Base-by-base conservation (phyloP, 2,888 invertebrate species). In the Ramazzottius varieornatus region DNA sequence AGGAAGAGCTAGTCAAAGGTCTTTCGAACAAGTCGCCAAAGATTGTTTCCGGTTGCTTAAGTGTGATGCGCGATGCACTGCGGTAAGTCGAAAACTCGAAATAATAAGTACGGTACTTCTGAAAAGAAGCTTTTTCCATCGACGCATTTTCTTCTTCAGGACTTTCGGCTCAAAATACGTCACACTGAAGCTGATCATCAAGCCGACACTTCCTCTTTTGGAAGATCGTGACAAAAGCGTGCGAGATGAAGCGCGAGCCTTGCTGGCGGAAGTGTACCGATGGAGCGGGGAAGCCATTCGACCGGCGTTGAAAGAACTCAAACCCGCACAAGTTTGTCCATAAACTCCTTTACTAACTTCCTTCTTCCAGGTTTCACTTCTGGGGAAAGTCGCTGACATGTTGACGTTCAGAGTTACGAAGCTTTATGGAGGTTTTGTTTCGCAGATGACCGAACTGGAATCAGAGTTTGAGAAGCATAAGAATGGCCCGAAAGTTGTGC, bases 21-120 rank as follows among this genome's bases (percentile, higher is more conserved):
- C 85, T 90, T 78, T 87, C 89, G 63, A 88, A 88, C 71, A 96
- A 96, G 76, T 93, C 93, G 76, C 94, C 96, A 0, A 96, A 93
- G 79, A 88, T 91, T 67, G 87, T 91, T 0, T 80, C 86, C 0
- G 91, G 86, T 0, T 91, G 89, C 74, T 81, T 87, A 1, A 80
- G 83, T 2, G 82, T 85, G 0, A 76, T 86, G 4, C 84, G 86
- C 32, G 81, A 83, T 63, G 85, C 88, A 0, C 76, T 94, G 33
- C 84, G 76, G 80, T 80, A 74, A 68, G 70, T 65, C 32, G 2
- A 20, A 63, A 33, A n/a, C n/a, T n/a, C n/a, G n/a, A n/a, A n/a
- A n/a, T n/a, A n/a, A n/a, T n/a, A n/a, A n/a, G n/a, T n/a, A n/a
- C n/a, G n/a, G n/a, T n/a, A n/a, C n/a, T n/a, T n/a, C n/a, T n/a